Conservation (phyloP, 1,140 invertebrate genomes). For the Hylyphantes graminicola region DNA sequence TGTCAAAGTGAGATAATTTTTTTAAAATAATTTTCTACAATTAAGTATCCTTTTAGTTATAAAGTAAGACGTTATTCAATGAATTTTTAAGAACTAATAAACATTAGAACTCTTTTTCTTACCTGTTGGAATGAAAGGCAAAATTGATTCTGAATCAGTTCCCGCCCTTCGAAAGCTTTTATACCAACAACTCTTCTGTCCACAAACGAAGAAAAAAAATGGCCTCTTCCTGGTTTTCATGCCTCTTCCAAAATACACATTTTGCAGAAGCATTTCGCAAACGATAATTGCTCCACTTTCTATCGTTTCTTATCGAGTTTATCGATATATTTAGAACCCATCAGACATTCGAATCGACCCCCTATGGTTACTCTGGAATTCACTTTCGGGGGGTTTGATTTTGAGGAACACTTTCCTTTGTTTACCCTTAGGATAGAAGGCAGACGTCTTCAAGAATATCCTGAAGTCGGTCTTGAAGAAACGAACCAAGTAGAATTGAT, state of each 20-base stretch:
- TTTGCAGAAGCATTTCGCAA: slow-evolving; percentile 24
- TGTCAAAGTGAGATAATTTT: background rate
- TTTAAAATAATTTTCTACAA: background rate
- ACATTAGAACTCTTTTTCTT: slow-evolving; percentile 2
- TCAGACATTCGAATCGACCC: background rate
- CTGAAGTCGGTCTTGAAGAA: background rate
- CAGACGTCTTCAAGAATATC: slow-evolving; percentile 12
- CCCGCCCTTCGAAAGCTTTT: background rate
- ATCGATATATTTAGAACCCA: slow-evolving; percentile 24
- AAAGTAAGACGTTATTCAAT: background rate
- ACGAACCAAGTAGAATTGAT: no score
- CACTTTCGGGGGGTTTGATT: slow-evolving; percentile 4
- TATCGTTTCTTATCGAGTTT: background rate
- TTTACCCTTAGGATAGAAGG: slow-evolving; percentile 8
- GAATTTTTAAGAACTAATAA: background rate
- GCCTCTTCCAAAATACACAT: slow-evolving; percentile 2
- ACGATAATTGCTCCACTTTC: slow-evolving; percentile 35
- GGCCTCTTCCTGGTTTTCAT: slow-evolving; percentile 23
- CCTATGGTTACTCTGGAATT: slow-evolving; percentile 24
- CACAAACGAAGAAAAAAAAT: background rate
- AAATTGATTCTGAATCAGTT: background rate
- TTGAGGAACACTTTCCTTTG: slow-evolving; percentile 35
- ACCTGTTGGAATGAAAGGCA: slow-evolving; percentile 3
- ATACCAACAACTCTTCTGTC: background rate
- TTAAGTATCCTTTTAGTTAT: background rate